Evolutionary conservation across 2,888 invertebrate genomes (phyloP).

Genomic region (Sabellastarte sp.): DNA sequence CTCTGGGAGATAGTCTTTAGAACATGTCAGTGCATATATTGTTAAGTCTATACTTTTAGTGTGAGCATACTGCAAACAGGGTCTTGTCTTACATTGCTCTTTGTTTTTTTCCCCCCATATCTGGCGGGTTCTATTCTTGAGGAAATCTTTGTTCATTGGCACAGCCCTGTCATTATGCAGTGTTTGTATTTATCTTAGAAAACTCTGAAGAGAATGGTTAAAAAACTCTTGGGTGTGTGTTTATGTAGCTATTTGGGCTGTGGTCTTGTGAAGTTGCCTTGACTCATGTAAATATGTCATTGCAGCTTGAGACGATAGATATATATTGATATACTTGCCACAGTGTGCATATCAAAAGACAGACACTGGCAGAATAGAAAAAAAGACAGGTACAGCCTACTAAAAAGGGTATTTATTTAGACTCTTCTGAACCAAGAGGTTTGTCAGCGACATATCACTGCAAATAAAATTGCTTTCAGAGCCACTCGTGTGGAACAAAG

Average conservation of each 20-base stretch:
- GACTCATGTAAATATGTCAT: neutral
- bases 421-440: neutral
- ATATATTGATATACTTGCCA: neutral
- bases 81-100: too few species aligned
- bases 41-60: too few species aligned
- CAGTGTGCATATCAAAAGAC: neutral
- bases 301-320: neutral
- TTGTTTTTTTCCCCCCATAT: too few species aligned
- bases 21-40: too few species aligned
- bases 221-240: neutral
- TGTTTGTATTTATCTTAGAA: neutral
- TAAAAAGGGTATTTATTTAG: neutral
- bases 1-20: too few species aligned
- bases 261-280: too few species aligned
- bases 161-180: neutral
- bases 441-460: neutral
- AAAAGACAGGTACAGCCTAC: neutral
- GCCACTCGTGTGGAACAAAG: too few species aligned
- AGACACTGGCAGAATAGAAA: too few species aligned
- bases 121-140: too few species aligned
- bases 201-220: too few species aligned
- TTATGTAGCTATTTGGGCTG: constrained; percentile 1
- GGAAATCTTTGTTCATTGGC: too few species aligned
- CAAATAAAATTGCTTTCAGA: neutral
- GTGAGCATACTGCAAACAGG: too few species aligned